A percentile compares a stretch with the other conserved stretches of the same genome.
These are phyloP conservation scores for Drosophila yakuba DNA, from an alignment of 1,140 invertebrate species.

Conservation along the genomic window DNA sequence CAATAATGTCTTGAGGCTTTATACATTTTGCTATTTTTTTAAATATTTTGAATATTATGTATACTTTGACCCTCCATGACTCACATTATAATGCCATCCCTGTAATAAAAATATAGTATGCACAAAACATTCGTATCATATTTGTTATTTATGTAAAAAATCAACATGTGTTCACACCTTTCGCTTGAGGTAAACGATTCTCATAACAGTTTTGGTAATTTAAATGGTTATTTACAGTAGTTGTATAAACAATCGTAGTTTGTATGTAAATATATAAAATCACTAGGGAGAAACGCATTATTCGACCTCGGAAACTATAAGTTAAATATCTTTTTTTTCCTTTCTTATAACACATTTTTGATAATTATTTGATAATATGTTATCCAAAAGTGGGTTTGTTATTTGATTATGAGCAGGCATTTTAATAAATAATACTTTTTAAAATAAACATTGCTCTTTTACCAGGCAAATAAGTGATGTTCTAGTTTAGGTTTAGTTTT, in stretches of 20 bases:
- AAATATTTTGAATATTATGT: too few species aligned
- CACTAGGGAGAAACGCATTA: background rate
- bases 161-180: conserved; percentile 32
- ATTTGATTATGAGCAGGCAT: background rate
- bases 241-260: conserved; percentile 4
- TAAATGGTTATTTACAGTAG: conserved; percentile 46
- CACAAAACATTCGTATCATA: conserved; percentile 43
- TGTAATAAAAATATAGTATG: conserved; percentile 17
- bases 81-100: background rate
- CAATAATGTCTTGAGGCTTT: too few species aligned
- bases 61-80: too few species aligned
- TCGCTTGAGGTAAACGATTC: conserved; percentile 43
- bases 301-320: conserved; percentile 1
- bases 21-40: too few species aligned
- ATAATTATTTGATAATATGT: background rate
- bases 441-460: too few species aligned
- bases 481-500: too few species aligned
- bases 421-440: too few species aligned
- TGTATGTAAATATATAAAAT: conserved; percentile 2
- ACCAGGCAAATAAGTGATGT: too few species aligned
- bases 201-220: conserved; percentile 53
- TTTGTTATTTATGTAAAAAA: conserved; percentile 42
- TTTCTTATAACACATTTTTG: background rate
- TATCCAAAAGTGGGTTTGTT: background rate
- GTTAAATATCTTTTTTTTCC: background rate